Conservation (phyloP, 1,140 invertebrate genomes). For the Drosophila rhopaloa region DNA sequence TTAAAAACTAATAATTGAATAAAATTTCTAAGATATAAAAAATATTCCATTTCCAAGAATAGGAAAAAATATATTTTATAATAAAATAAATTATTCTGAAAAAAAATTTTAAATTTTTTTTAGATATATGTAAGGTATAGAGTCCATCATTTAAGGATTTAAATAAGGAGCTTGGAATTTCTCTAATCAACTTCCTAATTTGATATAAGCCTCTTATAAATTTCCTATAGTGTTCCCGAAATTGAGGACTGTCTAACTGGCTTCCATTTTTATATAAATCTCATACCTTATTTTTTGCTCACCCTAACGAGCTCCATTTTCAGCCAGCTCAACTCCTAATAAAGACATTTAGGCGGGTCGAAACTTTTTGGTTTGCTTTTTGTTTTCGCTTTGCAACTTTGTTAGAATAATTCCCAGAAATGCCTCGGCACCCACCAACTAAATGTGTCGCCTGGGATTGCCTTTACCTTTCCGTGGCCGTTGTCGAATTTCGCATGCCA, state of each 20-base stretch:
- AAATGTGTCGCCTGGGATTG: conserved; percentile 68
- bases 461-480: conserved; percentile 37
- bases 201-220: neutral
- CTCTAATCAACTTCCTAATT: neutral
- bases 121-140: too few relatives aligned
- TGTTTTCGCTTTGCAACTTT: conserved; percentile 14
- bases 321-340: conserved; percentile 55
- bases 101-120: too few relatives aligned
- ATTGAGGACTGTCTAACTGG: neutral
- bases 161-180: too few relatives aligned
- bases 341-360: conserved; percentile 71
- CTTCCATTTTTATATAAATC: neutral
- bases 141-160: neutral
- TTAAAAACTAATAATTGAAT: neutral
- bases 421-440: conserved; percentile 28
- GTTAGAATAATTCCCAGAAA: conserved; percentile 56
- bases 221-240: neutral
- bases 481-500: conserved; percentile 78
- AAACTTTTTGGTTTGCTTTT: conserved; percentile 60
- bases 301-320: conserved; percentile 47
- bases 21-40: too few relatives aligned
- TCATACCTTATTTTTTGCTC: conserved; percentile 28
- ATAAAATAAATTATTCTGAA: too few relatives aligned
- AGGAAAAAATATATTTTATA: too few relatives aligned
- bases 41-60: too few relatives aligned